phyloP scores from a whole-genome alignment of 2,888 invertebrate genomes.

The Anthophora plumipes region DNA sequence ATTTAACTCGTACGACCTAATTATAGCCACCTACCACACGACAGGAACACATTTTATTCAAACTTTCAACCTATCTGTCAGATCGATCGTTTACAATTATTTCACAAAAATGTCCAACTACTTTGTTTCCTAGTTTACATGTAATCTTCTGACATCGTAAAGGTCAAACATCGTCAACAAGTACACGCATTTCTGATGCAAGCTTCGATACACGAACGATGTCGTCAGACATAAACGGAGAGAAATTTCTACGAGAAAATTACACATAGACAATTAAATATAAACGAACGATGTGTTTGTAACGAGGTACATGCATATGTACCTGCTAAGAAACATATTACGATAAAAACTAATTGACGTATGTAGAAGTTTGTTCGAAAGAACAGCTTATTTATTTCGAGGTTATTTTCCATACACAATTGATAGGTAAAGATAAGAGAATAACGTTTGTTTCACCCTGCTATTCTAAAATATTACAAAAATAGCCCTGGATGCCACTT shows the following conservation, averaged over 20 bases:
- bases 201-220: neutral
- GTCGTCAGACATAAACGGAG: no score
- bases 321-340: no score
- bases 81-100: neutral
- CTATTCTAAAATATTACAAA: slow-evolving; percentile 22
- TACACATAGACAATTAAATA: no score
- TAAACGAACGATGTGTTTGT: no score
- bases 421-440: neutral
- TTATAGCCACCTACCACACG: slow-evolving; percentile 29
- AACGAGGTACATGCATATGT: no score
- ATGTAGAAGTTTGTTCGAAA: no score
- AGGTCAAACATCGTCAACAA: neutral
- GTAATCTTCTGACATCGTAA: neutral
- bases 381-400: neutral
- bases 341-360: no score
- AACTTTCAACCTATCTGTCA: neutral
- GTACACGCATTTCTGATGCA: neutral
- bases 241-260: neutral
- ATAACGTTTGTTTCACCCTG: neutral
- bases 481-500: slow-evolving; percentile 20
- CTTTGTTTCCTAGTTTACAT: neutral
- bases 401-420: no score
- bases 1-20: slow-evolving; percentile 31
- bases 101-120: neutral
- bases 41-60: slow-evolving; percentile 25